phyloP scores from a whole-genome alignment of 2,797 vertebrate genomes.

The Otus scops region DNA sequence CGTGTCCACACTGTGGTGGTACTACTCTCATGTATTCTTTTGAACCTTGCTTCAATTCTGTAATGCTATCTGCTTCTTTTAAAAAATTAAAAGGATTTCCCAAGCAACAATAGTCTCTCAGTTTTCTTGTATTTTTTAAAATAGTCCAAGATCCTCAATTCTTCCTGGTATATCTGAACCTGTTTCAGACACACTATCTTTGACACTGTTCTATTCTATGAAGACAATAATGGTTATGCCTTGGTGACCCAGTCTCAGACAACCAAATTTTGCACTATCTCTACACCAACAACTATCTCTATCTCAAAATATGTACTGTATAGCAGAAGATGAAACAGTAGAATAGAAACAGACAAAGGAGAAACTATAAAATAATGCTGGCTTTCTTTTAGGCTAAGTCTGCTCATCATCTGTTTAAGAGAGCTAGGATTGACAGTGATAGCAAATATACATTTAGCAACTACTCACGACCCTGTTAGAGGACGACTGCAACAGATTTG shows the following conservation, averaged over 20 bases:
- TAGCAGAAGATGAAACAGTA: background rate
- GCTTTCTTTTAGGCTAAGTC: background rate
- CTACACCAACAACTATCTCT: background rate
- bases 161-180: background rate
- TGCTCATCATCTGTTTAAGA: background rate
- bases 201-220: background rate
- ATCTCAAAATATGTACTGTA: background rate
- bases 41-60: background rate
- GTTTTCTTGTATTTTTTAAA: background rate
- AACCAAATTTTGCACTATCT: background rate
- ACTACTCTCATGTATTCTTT: background rate
- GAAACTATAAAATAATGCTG: background rate
- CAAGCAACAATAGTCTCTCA: background rate
- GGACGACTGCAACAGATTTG: background rate
- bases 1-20: background rate
- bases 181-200: background rate
- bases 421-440: background rate
- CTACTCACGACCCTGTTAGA: background rate
- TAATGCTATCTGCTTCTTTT: background rate
- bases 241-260: background rate
- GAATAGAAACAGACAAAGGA: background rate
- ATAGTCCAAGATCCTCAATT: background rate
- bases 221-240: background rate
- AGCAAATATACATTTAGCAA: background rate
- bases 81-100: background rate